A percentile compares a stretch with the other conserved stretches of the same genome.
phyloP scores from a whole-genome alignment of 2,888 invertebrate species.

The Geophilus truncorum region DNA sequence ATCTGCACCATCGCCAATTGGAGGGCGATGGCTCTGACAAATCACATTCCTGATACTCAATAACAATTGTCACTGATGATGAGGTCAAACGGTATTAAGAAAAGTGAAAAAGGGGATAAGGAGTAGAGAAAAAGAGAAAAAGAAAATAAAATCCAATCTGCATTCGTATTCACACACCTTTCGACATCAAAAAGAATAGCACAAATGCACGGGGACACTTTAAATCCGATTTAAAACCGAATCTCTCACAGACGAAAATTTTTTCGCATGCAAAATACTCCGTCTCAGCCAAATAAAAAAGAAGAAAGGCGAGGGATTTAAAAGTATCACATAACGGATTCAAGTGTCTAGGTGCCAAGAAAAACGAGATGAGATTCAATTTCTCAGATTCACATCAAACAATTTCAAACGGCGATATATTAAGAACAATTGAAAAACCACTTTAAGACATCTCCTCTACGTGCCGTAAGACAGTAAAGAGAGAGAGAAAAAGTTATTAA shows the following conservation, averaged over 20 bases:
- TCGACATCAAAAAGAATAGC: neutral
- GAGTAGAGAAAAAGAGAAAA: too few species aligned
- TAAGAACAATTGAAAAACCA: neutral
- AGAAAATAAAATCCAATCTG: neutral
- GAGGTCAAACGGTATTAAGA: neutral
- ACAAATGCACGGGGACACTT: neutral
- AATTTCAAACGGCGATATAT: neutral
- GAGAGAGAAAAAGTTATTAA: neutral
- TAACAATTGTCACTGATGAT: slow-evolving; percentile 30
- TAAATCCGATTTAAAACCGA: neutral
- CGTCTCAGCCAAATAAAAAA: too few species aligned
- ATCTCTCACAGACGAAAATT: neutral
- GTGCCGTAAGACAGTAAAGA: neutral
- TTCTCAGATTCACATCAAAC: neutral
- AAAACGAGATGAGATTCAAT: neutral
- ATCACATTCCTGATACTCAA: slow-evolving; percentile 29
- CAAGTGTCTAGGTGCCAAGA: neutral
- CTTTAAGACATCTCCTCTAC: neutral
- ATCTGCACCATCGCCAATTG: slow-evolving; percentile 4
- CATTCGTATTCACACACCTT: neutral
- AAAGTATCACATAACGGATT: neutral
- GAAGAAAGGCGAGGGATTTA: neutral
- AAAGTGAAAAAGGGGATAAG: neutral
- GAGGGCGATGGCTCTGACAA: slow-evolving; percentile 28
- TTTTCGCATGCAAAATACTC: neutral